Evolutionary conservation across 2,113 vertebrate species (phyloP).

Genomic region (Sapajus apella): DNA sequence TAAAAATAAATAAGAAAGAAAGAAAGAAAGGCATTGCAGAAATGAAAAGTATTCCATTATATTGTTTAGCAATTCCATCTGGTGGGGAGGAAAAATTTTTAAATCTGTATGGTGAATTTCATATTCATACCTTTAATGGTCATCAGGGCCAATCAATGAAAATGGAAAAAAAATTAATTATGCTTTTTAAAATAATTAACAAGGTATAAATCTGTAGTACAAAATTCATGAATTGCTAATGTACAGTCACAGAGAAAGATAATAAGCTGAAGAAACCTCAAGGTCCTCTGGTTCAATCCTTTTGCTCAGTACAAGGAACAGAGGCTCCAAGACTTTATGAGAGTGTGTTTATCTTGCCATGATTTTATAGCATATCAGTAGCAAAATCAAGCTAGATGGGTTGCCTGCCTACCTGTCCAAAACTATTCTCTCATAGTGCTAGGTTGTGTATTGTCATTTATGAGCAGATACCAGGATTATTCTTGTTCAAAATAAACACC

Average conservation of each 20-base stretch:
- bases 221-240: slow-evolving; percentile 71
- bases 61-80: neutral
- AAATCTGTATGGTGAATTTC: neutral
- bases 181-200: neutral
- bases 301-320: neutral
- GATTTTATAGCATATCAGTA: neutral
- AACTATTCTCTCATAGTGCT: neutral
- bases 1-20: too few relatives aligned
- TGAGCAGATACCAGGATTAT: neutral
- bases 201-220: slow-evolving; percentile 57
- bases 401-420: neutral
- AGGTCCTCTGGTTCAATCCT: neutral
- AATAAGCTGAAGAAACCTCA: slow-evolving; percentile 33
- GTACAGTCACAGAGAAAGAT: slow-evolving; percentile 52
- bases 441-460: neutral
- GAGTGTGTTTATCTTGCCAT: neutral
- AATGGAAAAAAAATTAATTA: neutral
- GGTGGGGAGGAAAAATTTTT: neutral
- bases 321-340: neutral
- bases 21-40: neutral
- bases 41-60: neutral
- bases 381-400: neutral
- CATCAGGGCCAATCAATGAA: neutral
- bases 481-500: slow-evolving; percentile 46
- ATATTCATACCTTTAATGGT: neutral